Conservation (phyloP, 1,140 invertebrate genomes). For the Antheraea mylitta region DNA sequence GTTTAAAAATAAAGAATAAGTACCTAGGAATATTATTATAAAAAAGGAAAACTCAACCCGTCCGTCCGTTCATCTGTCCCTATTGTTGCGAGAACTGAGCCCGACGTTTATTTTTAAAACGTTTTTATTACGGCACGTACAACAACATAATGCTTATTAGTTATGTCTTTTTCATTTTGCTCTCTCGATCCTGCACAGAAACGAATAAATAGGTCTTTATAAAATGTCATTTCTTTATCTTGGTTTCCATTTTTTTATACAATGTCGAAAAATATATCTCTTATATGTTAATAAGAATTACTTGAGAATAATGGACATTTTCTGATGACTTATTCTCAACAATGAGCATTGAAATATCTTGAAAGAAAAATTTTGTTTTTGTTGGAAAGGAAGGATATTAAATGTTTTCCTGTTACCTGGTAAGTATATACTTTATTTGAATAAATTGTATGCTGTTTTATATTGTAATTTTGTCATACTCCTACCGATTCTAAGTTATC, state of each 20-base stretch:
- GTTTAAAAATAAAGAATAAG: neutral
- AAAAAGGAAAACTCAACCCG: neutral
- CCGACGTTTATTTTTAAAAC: slow-evolving; percentile 3
- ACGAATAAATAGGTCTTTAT: neutral
- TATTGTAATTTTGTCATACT: no score
- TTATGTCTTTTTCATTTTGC: neutral
- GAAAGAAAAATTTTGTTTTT: neutral
- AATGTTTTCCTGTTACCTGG: no score
- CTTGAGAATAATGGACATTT: neutral
- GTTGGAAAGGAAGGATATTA: neutral
- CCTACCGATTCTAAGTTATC: no score
- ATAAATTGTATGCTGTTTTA: no score
- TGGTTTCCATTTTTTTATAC: neutral
- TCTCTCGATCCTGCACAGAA: neutral
- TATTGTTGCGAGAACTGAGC: neutral
- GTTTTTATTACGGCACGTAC: slow-evolving; percentile 4
- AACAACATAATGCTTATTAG: neutral
- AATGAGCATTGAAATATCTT: neutral
- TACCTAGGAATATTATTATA: neutral
- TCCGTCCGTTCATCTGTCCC: neutral
- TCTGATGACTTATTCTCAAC: neutral
- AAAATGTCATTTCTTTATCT: neutral
- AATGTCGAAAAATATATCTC: neutral
- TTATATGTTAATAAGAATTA: neutral
- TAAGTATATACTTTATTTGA: no score